These are phyloP conservation scores for Gopherus flavomarginatus DNA, from an alignment of 2,113 vertebrate species.

Conservation along the genomic window DNA sequence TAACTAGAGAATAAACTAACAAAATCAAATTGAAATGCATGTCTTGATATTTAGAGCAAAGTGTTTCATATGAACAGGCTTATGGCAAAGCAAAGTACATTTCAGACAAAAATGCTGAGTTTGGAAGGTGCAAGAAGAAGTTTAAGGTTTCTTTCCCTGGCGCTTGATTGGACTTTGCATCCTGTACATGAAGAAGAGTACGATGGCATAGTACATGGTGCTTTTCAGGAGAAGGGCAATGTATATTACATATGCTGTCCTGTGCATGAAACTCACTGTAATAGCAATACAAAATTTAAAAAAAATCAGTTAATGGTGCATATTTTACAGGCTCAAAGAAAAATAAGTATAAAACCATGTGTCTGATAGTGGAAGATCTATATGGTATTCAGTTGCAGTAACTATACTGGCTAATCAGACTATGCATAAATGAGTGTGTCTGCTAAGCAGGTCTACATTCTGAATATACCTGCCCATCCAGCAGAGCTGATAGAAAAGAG, in stretches of 20 bases:
- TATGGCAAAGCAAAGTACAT: background rate
- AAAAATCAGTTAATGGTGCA: background rate
- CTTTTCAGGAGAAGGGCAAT: slow-evolving; percentile 75
- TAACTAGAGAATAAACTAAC: background rate
- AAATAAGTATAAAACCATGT: too few species aligned
- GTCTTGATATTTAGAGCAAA: background rate
- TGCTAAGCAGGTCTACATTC: background rate
- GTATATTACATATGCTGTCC: slow-evolving; percentile 71
- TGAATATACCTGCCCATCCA: background rate
- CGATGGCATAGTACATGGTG: slow-evolving; percentile 35
- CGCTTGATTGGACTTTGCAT: background rate
- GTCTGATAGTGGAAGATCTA: background rate
- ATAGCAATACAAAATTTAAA: background rate
- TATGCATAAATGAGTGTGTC: background rate
- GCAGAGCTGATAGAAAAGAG: rapidly evolving
- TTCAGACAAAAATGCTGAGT: background rate
- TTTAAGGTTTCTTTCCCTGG: slow-evolving; percentile 9
- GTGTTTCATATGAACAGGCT: background rate
- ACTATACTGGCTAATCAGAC: background rate
- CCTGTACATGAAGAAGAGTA: slow-evolving; percentile 54
- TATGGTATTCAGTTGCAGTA: background rate
- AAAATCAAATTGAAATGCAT: background rate
- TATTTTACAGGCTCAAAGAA: background rate
- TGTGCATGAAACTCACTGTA: slow-evolving; percentile 56
- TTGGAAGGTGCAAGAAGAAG: background rate